Evolutionary conservation across 1,140 invertebrate species (phyloP).

Genomic region (Protaetia brevitarsis): DNA sequence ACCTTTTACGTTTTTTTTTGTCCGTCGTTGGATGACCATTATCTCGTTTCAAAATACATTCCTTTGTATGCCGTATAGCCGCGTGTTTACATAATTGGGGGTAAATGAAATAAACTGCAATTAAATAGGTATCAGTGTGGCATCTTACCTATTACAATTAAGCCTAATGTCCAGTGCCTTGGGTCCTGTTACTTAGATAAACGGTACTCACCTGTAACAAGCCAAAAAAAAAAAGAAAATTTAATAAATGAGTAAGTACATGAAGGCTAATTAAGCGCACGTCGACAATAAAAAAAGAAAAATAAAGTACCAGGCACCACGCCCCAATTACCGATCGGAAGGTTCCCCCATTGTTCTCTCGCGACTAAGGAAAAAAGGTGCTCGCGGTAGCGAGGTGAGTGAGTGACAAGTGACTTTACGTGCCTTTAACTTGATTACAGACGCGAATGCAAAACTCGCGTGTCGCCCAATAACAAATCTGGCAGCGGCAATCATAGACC

Average conservation of each 20-base stretch:
- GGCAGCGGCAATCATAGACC: conserved; percentile 35
- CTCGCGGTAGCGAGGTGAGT: conserved; percentile 1
- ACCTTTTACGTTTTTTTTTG: no score
- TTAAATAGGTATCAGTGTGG: not conserved
- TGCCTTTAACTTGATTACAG: conserved; percentile 35
- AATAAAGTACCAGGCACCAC: not conserved
- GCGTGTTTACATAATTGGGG: no score
- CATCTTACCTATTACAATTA: not conserved
- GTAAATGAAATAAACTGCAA: not conserved
- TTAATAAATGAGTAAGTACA: not conserved
- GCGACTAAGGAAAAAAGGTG: not conserved
- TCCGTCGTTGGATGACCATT: no score
- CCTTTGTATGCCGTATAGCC: no score
- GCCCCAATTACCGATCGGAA: no score
- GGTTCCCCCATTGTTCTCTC: not conserved
- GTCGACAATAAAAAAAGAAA: not conserved
- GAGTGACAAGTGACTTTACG: conserved; percentile 37
- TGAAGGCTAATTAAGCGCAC: not conserved
- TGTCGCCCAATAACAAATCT: conserved; percentile 41
- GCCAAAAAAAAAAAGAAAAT: conserved; percentile 25
- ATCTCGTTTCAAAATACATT: no score
- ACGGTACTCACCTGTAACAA: conserved; percentile 33
- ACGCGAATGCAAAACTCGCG: conserved; percentile 34
- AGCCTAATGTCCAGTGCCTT: not conserved
- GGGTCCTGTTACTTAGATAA: conserved; percentile 16